A percentile compares a stretch with the other conserved stretches of the same genome.
Evolutionary conservation across 2,113 vertebrate species (phyloP).

Genomic region (Prunella fulvescens): DNA sequence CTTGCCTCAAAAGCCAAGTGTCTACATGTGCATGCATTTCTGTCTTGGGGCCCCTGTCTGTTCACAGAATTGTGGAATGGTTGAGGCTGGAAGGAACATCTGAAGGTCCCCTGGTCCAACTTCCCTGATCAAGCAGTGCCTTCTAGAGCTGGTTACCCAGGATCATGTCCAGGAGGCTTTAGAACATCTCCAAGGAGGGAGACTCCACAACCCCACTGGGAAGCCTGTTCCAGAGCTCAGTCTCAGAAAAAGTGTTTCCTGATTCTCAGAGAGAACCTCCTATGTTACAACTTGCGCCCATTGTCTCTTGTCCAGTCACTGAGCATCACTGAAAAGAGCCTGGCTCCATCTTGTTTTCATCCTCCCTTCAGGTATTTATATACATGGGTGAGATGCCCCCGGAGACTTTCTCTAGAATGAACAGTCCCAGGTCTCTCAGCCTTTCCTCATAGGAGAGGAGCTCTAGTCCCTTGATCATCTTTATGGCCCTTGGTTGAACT

Average conservation of each 20-base stretch:
- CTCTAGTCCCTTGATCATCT: not conserved
- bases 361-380: not conserved
- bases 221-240: not conserved
- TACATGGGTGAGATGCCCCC: not conserved
- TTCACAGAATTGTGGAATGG: not conserved
- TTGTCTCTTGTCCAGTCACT: not conserved
- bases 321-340: not conserved
- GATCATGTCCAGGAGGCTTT: not conserved
- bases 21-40: not conserved
- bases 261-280: not conserved
- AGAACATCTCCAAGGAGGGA: not conserved
- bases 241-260: not conserved
- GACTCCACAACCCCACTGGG: not conserved
- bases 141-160: not conserved
- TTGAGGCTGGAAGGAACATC: not conserved
- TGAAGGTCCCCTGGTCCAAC: not conserved
- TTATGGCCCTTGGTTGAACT: not conserved
- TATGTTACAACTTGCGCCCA: not conserved
- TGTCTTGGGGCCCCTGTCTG: not conserved
- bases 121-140: not conserved
- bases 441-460: not conserved
- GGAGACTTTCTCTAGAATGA: not conserved
- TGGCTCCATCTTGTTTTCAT: not conserved
- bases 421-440: not conserved
- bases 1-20: not conserved